Percentiles rank a stretch among this genome's conserved stretches.
Conservation (phyloP, 2,797 vertebrate genomes). For the Acrocephalus scirpaceus region DNA sequence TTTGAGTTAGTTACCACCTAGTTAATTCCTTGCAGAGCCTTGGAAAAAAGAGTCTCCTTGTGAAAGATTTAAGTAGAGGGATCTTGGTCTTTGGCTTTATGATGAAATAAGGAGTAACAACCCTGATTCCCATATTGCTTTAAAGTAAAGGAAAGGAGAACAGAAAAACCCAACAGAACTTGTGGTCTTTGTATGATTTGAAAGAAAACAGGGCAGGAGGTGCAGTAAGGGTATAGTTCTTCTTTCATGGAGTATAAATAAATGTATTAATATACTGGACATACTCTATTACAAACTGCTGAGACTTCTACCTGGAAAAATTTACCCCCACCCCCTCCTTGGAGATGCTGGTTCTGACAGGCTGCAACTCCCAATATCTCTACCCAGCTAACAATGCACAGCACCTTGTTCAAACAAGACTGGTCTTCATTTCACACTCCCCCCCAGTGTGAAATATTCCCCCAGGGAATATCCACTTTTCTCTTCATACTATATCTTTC, state of each 20-base stretch:
- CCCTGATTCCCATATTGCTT: background rate
- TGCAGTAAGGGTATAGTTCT: background rate
- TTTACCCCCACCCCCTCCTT: background rate
- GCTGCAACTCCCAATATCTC: slow-evolving; percentile 37
- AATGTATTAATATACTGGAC: background rate
- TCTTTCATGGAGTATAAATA: background rate
- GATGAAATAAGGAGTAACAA: background rate
- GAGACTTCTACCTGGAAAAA: background rate
- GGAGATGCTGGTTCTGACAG: slow-evolving; percentile 57
- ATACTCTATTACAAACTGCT: background rate
- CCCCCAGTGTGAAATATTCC: no score
- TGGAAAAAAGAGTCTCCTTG: background rate
- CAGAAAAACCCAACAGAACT: background rate
- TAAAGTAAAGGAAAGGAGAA: background rate
- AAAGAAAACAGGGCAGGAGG: background rate
- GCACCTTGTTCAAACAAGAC: slow-evolving; percentile 71
- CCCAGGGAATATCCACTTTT: slow-evolving; percentile 60
- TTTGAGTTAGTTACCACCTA: background rate
- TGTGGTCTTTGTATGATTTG: background rate
- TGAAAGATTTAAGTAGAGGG: background rate
- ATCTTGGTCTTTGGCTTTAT: background rate
- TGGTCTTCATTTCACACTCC: slow-evolving; percentile 47
- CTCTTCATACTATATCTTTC: slow-evolving; percentile 7
- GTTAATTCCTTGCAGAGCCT: background rate
- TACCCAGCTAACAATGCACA: slow-evolving; percentile 36